phyloP scores from a whole-genome alignment of 2,113 vertebrate genomes.

The Alectura lathami region DNA sequence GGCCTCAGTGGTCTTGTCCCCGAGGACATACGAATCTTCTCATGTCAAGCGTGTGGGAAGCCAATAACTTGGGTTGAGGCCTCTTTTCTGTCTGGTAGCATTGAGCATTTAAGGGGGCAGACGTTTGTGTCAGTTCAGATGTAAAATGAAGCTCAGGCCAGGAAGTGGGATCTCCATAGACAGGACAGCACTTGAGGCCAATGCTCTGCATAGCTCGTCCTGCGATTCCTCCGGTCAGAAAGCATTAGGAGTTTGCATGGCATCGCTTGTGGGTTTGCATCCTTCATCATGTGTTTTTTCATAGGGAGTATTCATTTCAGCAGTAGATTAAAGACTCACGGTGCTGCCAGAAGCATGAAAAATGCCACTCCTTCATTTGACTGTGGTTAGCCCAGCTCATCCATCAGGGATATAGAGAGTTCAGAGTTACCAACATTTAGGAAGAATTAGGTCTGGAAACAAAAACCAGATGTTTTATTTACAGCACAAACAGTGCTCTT shows the following conservation, averaged over 20 bases:
- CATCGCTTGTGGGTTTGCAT: neutral
- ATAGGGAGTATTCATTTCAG: neutral
- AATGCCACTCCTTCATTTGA: neutral
- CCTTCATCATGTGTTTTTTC: neutral
- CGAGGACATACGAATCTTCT: neutral
- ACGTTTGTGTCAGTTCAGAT: neutral
- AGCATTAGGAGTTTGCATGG: neutral
- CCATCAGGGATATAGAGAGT: neutral
- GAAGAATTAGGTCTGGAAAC: neutral
- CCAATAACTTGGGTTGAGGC: neutral
- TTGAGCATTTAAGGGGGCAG: neutral
- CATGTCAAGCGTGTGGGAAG: neutral
- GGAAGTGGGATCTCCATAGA: neutral
- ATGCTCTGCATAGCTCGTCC: neutral
- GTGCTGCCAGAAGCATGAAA: neutral
- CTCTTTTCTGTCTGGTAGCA: neutral
- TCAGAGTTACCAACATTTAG: neutral
- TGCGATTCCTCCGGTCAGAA: neutral
- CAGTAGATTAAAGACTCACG: neutral
- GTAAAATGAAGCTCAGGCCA: neutral
- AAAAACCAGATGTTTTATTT: neutral
- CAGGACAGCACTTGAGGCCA: neutral
- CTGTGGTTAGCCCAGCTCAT: neutral
- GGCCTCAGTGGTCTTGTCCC: neutral
- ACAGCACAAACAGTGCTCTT: neutral